These are phyloP conservation scores for Petaurus breviceps DNA, from an alignment of 2,113 vertebrate species.

Conservation along the genomic window DNA sequence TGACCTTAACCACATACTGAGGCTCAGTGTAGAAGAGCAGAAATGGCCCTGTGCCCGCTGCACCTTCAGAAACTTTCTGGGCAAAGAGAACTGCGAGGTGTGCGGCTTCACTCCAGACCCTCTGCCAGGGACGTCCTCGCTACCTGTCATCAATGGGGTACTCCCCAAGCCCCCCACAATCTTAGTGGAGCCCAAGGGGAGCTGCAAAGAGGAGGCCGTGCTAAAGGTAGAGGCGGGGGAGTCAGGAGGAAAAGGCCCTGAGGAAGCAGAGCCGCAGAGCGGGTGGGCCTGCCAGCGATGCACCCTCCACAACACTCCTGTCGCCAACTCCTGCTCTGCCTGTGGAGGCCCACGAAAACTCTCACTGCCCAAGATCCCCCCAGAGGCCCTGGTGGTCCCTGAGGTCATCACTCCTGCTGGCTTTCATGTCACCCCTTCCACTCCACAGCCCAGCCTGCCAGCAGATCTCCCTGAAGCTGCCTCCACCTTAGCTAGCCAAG, in stretches of 20 bases:
- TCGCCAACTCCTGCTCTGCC: conserved; percentile 95
- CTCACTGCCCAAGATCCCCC: conserved; percentile 96
- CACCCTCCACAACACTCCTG: conserved; percentile 93
- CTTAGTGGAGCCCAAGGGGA: conserved; percentile 86
- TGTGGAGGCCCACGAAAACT: conserved; percentile 96
- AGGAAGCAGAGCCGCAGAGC: conserved; percentile 72
- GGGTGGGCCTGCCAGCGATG: conserved; percentile 97
- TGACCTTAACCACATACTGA: conserved; percentile 96
- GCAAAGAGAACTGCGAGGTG: conserved; percentile 91
- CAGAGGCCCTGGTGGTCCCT: conserved; percentile 96
- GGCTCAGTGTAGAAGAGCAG: conserved; percentile 94
- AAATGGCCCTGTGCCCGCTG: conserved; percentile 96
- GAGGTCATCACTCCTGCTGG: conserved; percentile 92
- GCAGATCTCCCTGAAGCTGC: conserved; percentile 88
- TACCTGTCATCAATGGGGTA: conserved; percentile 84
- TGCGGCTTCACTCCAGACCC: conserved; percentile 87
- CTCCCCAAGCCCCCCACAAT: conserved; percentile 73
- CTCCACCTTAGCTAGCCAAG: conserved; percentile 85
- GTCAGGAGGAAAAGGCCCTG: conserved; percentile 73
- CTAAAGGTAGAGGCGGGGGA: conserved; percentile 75
- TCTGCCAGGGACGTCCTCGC: conserved; percentile 66
- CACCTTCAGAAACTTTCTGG: conserved; percentile 94
- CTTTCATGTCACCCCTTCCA: conserved; percentile 85
- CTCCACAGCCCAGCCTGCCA: conserved; percentile 75
- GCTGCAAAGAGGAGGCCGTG: conserved; percentile 72